Conservation (phyloP, 2,888 invertebrate genomes). For the Drosophila rellima region DNA sequence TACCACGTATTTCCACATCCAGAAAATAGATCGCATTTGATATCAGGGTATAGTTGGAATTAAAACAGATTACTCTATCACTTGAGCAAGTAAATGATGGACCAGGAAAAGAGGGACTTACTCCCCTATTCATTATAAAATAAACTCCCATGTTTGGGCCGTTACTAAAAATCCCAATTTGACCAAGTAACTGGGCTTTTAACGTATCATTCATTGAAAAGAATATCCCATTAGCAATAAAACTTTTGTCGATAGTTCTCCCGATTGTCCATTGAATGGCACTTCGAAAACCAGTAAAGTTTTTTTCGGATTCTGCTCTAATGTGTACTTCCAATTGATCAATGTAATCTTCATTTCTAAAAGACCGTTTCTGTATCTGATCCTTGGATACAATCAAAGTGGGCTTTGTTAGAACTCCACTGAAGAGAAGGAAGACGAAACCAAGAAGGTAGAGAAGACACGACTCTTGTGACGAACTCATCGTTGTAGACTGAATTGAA, state of each 20-base stretch:
- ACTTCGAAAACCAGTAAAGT: constrained; percentile 21
- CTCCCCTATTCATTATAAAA: too few species aligned
- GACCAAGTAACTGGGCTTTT: constrained; percentile 1
- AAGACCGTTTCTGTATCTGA: background rate
- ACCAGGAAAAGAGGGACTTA: background rate
- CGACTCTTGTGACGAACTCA: constrained; percentile 1
- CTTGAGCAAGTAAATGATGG: background rate
- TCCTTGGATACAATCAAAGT: background rate
- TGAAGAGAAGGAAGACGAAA: background rate
- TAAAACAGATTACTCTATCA: background rate
- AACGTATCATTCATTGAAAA: background rate
- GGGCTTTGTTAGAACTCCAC: background rate
- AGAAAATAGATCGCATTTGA: constrained; percentile 24
- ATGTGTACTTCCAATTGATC: background rate
- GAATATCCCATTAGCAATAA: constrained; percentile 10
- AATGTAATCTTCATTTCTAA: background rate
- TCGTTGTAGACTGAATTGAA: constrained; percentile 5
- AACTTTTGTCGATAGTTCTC: background rate
- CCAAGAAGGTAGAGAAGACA: background rate
- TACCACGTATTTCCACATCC: constrained; percentile 20
- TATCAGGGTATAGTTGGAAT: constrained; percentile 10
- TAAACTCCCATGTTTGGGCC: constrained; percentile 5
- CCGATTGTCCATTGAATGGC: constrained; percentile 28
- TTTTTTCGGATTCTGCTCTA: background rate
- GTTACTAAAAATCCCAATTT: constrained; percentile 20